These are phyloP conservation scores for Trichogramma dendrolimi DNA, from an alignment of 2,888 invertebrate species.

Conservation along the genomic window DNA sequence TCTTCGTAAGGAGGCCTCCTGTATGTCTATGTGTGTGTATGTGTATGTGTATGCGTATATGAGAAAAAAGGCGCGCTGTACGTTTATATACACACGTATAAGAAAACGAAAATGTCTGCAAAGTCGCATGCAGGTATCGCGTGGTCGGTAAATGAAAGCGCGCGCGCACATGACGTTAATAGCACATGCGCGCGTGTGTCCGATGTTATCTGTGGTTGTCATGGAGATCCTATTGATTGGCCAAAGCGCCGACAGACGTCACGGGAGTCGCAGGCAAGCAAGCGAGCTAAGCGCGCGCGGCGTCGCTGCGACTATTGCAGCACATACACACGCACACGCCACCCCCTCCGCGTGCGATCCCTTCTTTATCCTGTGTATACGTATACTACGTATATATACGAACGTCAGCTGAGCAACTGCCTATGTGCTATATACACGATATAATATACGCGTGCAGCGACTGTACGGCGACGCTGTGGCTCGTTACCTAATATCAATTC, in stretches of 20 bases:
- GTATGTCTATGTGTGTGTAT: too few species aligned
- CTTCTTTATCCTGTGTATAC: conserved; percentile 31
- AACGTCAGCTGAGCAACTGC: conserved; percentile 37
- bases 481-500: too few species aligned
- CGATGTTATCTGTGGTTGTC: conserved; percentile 54
- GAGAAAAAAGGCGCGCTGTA: too few species aligned
- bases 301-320: conserved; percentile 38
- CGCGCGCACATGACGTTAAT: too few species aligned
- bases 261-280: conserved; percentile 56
- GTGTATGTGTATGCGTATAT: too few species aligned
- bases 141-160: too few species aligned
- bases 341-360: conserved; percentile 25
- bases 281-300: conserved; percentile 31
- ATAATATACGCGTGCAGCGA: conserved; percentile 7
- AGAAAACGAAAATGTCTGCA: too few species aligned
- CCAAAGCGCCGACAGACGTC: conserved; percentile 54
- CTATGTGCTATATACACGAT: too few species aligned
- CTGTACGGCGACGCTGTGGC: background rate
- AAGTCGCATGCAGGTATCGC: too few species aligned
- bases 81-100: too few species aligned
- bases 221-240: conserved; percentile 54
- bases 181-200: conserved; percentile 44
- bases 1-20: too few species aligned
- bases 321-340: conserved; percentile 31
- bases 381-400: conserved; percentile 9